Evolutionary conservation across 1,140 invertebrate genomes (phyloP).

Genomic region (Caenorhabditis elegans): DNA sequence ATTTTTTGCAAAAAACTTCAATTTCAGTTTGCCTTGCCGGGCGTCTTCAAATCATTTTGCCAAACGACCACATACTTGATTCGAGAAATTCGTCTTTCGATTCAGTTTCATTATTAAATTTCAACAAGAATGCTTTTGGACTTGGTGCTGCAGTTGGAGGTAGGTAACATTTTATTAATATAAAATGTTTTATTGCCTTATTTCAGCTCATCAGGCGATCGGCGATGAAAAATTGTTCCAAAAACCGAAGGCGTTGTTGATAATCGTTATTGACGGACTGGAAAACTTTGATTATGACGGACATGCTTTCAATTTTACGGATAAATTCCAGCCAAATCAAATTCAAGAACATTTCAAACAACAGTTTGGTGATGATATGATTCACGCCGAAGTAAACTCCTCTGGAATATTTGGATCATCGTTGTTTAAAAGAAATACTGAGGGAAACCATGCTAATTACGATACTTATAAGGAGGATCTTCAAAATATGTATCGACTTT

Average conservation of each 20-base stretch:
- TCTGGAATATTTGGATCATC: neutral
- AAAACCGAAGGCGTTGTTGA: neutral
- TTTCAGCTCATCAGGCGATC: neutral
- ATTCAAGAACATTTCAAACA: neutral
- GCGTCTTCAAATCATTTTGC: neutral
- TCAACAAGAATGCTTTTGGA: neutral
- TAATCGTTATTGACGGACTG: neutral
- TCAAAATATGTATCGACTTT: neutral
- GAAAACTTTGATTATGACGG: constrained; percentile 8
- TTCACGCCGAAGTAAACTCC: neutral
- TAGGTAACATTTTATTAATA: neutral
- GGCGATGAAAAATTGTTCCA: neutral
- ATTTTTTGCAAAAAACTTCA: too few species aligned
- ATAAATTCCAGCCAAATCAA: neutral
- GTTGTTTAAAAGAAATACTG: neutral
- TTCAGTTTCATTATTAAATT: neutral
- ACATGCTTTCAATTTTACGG: neutral
- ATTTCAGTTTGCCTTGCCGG: neutral
- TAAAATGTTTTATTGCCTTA: neutral
- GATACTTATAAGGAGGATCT: neutral
- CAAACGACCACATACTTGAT: neutral
- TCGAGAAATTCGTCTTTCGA: neutral
- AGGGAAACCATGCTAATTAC: neutral
- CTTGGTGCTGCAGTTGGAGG: neutral
- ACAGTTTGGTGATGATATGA: neutral